These are phyloP conservation scores for Conops quadrifasciatus DNA, from an alignment of 2,888 invertebrate species.

Conservation along the genomic window DNA sequence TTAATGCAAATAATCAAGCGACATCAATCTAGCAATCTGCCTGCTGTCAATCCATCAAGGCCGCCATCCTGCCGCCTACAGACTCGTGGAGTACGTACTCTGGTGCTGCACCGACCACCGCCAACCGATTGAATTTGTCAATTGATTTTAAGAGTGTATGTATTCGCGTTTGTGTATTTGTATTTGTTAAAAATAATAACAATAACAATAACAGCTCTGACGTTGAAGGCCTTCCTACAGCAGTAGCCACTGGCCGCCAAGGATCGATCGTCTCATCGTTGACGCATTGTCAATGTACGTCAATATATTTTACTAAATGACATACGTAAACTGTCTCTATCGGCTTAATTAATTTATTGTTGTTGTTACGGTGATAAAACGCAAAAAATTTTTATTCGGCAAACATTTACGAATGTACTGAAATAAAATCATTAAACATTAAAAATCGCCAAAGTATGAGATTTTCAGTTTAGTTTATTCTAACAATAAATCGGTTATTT, in stretches of 20 bases:
- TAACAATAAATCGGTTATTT: no score
- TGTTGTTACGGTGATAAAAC: conserved; percentile 52
- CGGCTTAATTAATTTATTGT: conserved; percentile 65
- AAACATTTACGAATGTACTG: no score
- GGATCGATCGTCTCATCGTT: conserved; percentile 47
- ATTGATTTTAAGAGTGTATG: conserved; percentile 61
- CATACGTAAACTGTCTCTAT: conserved; percentile 64
- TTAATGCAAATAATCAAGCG: conserved; percentile 43
- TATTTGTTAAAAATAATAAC: conserved; percentile 10
- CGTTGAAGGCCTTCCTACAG: background rate
- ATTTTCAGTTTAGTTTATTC: no score
- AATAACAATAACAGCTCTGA: conserved; percentile 7
- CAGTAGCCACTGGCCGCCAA: no score
- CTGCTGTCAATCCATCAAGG: conserved; percentile 60
- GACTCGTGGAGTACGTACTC: background rate
- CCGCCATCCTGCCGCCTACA: conserved; percentile 31
- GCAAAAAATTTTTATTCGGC: background rate
- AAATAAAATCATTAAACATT: no score
- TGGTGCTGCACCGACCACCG: conserved; percentile 41
- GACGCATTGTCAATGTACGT: conserved; percentile 58
- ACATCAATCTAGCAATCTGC: conserved; percentile 54
- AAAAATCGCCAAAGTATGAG: no score
- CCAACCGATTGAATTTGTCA: conserved; percentile 63
- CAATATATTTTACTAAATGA: conserved; percentile 64
- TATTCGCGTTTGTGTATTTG: conserved; percentile 17